Conservation (phyloP, 2,888 invertebrate species). For the Hyalella azteca region DNA sequence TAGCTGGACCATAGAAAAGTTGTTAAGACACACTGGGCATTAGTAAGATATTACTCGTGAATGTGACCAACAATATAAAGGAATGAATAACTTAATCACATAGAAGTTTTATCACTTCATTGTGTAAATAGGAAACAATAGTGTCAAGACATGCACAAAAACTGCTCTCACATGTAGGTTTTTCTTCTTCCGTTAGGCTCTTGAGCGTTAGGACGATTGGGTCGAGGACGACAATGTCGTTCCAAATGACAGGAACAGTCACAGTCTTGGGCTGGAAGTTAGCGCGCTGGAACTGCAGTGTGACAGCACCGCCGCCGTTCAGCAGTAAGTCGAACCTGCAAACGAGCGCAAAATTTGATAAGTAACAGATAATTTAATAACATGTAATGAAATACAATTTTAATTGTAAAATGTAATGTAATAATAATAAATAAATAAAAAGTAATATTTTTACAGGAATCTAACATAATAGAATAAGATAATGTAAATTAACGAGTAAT, state of each 20-base stretch:
- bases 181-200: slow-evolving; percentile 42
- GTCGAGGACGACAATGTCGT: slow-evolving; percentile 87
- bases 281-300: slow-evolving; percentile 92
- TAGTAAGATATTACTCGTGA: too few species aligned
- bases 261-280: slow-evolving; percentile 83
- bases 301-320: slow-evolving; percentile 97
- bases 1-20: too few species aligned
- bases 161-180: not conserved
- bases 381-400: too few species aligned
- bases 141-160: not conserved
- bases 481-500: too few species aligned
- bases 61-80: too few species aligned
- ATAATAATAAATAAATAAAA: too few species aligned
- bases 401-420: too few species aligned
- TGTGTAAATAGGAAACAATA: not conserved
- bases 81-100: too few species aligned
- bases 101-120: too few species aligned
- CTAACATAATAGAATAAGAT: too few species aligned
- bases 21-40: too few species aligned
- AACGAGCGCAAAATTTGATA: not conserved
- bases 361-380: not conserved
- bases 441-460: too few species aligned
- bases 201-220: slow-evolving; percentile 77
- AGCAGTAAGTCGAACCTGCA: slow-evolving; percentile 96
- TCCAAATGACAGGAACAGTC: slow-evolving; percentile 96